phyloP scores from a whole-genome alignment of 1,140 invertebrate species.

The Helicorthomorpha holstii region DNA sequence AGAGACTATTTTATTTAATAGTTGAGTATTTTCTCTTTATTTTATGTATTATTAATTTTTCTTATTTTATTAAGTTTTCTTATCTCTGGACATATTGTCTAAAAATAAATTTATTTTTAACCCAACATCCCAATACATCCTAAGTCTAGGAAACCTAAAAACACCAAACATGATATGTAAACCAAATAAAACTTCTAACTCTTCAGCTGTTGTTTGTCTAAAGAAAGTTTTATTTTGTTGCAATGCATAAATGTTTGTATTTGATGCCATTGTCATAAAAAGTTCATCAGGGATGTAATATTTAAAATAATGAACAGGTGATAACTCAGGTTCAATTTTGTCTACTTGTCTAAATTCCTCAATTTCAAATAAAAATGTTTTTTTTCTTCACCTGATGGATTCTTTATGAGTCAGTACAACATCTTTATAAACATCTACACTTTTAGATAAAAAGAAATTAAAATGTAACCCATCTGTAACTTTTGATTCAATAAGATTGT shows the following conservation, averaged over 20 bases:
- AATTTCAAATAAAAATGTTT: not conserved
- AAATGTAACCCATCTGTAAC: not conserved
- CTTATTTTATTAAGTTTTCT: no score
- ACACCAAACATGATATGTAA: not conserved
- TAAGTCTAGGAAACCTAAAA: not conserved
- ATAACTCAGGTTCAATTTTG: not conserved
- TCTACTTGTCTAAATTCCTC: not conserved
- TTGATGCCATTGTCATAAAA: not conserved
- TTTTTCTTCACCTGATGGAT: not conserved
- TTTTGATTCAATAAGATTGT: not conserved
- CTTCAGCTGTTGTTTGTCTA: not conserved
- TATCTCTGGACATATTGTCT: slow-evolving; percentile 8
- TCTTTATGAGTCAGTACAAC: not conserved
- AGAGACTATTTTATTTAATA: no score
- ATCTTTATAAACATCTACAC: not conserved
- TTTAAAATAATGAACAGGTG: not conserved
- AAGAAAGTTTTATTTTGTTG: not conserved
- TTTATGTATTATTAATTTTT: no score
- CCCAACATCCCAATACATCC: not conserved
- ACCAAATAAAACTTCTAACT: not conserved
- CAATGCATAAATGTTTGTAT: slow-evolving; percentile 2
- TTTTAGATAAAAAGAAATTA: not conserved
- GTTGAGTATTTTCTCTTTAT: no score
- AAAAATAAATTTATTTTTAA: not conserved
- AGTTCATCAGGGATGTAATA: not conserved